These are phyloP conservation scores for Triplophysa rosa DNA, from an alignment of 2,113 vertebrate genomes.

Conservation along the genomic window DNA sequence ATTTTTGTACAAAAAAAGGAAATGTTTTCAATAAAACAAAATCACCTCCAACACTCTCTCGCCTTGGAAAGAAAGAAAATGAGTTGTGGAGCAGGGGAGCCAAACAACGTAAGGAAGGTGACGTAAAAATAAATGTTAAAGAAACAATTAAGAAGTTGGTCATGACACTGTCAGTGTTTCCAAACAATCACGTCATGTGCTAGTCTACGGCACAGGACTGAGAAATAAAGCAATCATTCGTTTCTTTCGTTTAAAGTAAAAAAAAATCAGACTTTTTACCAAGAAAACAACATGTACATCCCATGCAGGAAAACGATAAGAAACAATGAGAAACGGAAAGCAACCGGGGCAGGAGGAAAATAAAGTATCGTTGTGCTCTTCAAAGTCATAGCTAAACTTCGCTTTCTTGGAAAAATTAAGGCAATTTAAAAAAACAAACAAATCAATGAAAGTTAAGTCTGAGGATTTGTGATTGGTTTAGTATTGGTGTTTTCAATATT, in stretches of 20 bases:
- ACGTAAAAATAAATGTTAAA: slow-evolving; percentile 51
- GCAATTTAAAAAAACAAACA: slow-evolving; percentile 55
- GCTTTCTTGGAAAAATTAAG: slow-evolving; percentile 58
- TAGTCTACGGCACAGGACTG: slow-evolving; percentile 38
- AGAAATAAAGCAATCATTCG: slow-evolving; percentile 36
- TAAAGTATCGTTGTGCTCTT: slow-evolving; percentile 35
- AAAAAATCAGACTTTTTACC: slow-evolving; percentile 45
- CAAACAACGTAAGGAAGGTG: slow-evolving; percentile 61
- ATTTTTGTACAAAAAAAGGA: slow-evolving; percentile 50
- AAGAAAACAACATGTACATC: slow-evolving; percentile 46
- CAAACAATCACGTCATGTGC: slow-evolving; percentile 49
- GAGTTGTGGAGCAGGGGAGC: slow-evolving; percentile 11
- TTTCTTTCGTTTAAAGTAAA: slow-evolving; percentile 7
- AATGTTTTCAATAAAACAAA: slow-evolving; percentile 40
- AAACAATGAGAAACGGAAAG: slow-evolving; percentile 37
- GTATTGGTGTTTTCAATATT: slow-evolving; percentile 39
- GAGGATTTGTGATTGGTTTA: slow-evolving; percentile 39
- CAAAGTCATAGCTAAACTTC: slow-evolving; percentile 45
- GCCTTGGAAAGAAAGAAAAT: slow-evolving; percentile 49
- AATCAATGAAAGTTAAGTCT: slow-evolving; percentile 47
- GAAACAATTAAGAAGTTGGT: slow-evolving; percentile 52
- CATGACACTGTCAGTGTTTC: slow-evolving; percentile 43
- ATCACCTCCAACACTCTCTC: slow-evolving; percentile 50
- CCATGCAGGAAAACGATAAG: slow-evolving; percentile 6
- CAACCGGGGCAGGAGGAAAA: slow-evolving; percentile 9